Percentiles rank a stretch among this genome's conserved stretches.
phyloP scores from a whole-genome alignment of 2,797 vertebrate species.

The Pseudocheirus occidentalis region DNA sequence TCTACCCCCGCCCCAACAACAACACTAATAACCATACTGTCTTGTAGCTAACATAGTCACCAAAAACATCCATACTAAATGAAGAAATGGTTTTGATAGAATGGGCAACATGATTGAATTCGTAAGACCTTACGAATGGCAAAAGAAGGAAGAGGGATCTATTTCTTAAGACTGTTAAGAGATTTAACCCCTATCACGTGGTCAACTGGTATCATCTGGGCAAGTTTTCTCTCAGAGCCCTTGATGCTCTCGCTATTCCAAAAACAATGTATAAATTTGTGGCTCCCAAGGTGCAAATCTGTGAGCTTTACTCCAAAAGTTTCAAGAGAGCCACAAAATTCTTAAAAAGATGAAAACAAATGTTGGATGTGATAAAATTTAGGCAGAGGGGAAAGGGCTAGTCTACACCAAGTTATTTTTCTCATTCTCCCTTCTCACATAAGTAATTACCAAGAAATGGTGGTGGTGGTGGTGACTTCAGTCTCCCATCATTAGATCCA shows the following conservation, averaged over 20 bases:
- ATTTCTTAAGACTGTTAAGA: neutral
- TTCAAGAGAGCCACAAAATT: neutral
- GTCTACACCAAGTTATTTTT: too few species aligned
- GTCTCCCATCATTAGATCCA: neutral
- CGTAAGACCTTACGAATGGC: neutral
- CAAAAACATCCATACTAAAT: neutral
- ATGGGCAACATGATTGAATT: neutral
- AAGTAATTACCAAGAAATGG: neutral
- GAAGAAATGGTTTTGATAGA: neutral
- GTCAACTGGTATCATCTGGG: neutral
- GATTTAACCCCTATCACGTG: neutral
- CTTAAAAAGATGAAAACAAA: neutral
- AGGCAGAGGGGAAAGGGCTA: neutral
- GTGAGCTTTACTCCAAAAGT: neutral
- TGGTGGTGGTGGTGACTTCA: neutral
- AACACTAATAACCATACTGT: neutral
- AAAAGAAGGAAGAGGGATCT: neutral
- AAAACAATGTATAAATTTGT: neutral
- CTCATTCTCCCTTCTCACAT: neutral
- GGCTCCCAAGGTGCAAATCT: neutral
- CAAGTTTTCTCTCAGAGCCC: neutral
- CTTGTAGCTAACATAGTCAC: neutral
- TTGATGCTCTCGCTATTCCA: neutral
- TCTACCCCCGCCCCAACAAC: neutral
- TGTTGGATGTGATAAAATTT: neutral